A percentile compares a stretch with the other conserved stretches of the same genome.
Evolutionary conservation across 23 tunicate species (phyloP).

Genomic region (Trididemnum miniatum): DNA sequence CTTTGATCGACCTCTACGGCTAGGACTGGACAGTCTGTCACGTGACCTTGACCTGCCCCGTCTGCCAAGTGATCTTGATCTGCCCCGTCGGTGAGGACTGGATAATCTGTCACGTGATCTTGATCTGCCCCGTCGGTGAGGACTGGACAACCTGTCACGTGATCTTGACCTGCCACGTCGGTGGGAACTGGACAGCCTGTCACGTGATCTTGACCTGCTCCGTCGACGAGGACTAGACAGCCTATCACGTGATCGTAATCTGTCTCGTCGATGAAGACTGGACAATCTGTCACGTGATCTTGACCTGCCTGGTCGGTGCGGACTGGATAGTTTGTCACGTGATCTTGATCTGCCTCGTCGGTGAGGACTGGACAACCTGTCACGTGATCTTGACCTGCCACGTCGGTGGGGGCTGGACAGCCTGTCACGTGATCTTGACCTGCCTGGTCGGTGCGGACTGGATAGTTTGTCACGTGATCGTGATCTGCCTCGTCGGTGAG

Average conservation of each 20-base stretch:
- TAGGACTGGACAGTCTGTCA: too few species aligned
- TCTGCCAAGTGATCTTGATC: slow-evolving; percentile 32
- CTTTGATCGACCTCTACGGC: too few species aligned
- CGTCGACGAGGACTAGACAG: background rate
- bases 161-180: too few species aligned
- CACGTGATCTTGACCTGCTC: too few species aligned
- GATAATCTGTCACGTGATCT: too few species aligned
- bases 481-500: slow-evolving; percentile 27
- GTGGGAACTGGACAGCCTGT: too few species aligned
- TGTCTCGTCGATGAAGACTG: slow-evolving; percentile 19
- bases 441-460: background rate
- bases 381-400: slow-evolving; percentile 6
- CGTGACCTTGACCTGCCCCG: too few species aligned
- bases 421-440: slow-evolving; percentile 51
- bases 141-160: slow-evolving; percentile 40
- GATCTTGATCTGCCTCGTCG: slow-evolving; percentile 43
- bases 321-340: slow-evolving; percentile 30
- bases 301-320: slow-evolving; percentile 24
- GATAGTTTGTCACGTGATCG: slow-evolving; percentile 41
- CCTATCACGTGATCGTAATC: slow-evolving; percentile 40
- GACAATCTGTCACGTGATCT: slow-evolving; percentile 43
- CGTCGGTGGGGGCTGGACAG: slow-evolving; percentile 8
- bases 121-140: slow-evolving; percentile 23
- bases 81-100: slow-evolving; percentile 23
- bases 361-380: slow-evolving; percentile 40